phyloP scores from a whole-genome alignment of 2,113 vertebrate genomes.

The Acrocephalus arundinaceus region DNA sequence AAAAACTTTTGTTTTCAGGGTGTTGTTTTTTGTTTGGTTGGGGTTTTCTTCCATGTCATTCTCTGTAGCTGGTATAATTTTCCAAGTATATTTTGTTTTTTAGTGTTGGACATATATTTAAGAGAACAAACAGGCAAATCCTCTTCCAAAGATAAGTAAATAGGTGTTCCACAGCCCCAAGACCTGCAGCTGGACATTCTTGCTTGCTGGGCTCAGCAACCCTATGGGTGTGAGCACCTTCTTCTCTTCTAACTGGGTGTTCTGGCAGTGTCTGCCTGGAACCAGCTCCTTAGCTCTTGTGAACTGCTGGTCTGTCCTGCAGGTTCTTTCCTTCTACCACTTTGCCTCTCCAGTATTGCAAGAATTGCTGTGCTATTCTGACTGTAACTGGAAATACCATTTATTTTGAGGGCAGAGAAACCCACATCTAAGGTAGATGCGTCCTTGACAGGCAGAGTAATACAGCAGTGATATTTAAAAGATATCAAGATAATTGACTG shows the following conservation, averaged over 20 bases:
- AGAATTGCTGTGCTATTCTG: neutral
- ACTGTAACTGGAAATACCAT: neutral
- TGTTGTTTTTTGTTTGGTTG: neutral
- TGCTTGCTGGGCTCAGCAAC: neutral
- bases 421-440: neutral
- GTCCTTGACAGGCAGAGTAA: neutral
- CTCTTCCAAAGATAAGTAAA: neutral
- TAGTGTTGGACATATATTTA: neutral
- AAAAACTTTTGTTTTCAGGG: neutral
- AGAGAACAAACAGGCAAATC: neutral
- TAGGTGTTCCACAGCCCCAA: neutral
- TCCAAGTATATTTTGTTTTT: neutral
- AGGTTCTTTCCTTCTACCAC: neutral
- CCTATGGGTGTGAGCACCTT: fast-evolving
- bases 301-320: neutral
- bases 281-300: neutral
- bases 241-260: neutral
- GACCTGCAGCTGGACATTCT: neutral
- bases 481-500: neutral
- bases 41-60: fast-evolving
- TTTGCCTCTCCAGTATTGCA: neutral
- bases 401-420: neutral
- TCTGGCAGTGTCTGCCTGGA: neutral
- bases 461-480: neutral
- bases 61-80: neutral